A percentile compares a stretch with the other conserved stretches of the same genome.
Evolutionary conservation across 2,888 invertebrate genomes (phyloP).

Genomic region (Cyaniris semiargus): DNA sequence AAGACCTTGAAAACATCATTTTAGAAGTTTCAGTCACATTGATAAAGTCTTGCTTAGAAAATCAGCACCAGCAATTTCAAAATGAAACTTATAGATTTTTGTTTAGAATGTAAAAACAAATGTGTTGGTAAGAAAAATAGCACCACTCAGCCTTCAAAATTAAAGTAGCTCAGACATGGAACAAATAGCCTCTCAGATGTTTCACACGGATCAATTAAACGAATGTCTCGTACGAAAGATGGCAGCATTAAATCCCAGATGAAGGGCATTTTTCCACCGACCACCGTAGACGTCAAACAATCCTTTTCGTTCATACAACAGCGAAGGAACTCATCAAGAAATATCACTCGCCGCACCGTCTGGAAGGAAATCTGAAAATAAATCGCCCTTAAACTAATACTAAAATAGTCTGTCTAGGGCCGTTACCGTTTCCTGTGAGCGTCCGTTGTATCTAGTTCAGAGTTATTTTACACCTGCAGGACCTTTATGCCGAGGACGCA

Average conservation of each 20-base stretch:
- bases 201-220: slow-evolving; percentile 7
- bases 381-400: slow-evolving; percentile 74
- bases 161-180: background rate
- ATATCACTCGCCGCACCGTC: slow-evolving; percentile 45
- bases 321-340: slow-evolving; percentile 16
- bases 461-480: background rate
- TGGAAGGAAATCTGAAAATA: slow-evolving; percentile 77
- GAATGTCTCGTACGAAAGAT: background rate
- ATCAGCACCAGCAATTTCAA: background rate
- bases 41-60: background rate
- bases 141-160: background rate
- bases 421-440: slow-evolving; percentile 76
- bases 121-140: background rate
- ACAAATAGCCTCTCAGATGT: background rate
- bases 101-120: background rate
- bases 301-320: slow-evolving; percentile 1
- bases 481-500: background rate
- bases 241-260: background rate
- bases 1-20: background rate
- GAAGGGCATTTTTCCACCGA: slow-evolving; percentile 13
- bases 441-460: slow-evolving; percentile 47
- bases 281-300: background rate
- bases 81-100: background rate
- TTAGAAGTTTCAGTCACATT: background rate
- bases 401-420: slow-evolving; percentile 73